Evolutionary conservation across 2,888 invertebrate species (phyloP).

Genomic region (Eilema griseolum): DNA sequence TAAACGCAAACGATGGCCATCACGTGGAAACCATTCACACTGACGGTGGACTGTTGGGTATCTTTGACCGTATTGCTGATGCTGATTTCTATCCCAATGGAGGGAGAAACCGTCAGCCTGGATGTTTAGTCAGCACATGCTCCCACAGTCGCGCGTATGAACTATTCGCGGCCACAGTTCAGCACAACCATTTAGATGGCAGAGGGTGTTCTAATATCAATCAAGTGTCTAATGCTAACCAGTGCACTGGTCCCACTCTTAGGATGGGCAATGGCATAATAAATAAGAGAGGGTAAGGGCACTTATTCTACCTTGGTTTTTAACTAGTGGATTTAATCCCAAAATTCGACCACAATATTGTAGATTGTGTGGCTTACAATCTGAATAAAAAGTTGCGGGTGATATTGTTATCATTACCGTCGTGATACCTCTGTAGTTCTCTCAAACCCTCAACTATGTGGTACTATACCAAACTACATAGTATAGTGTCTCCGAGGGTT

Average conservation of each 20-base stretch:
- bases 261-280: constrained; percentile 64
- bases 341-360: too few relatives aligned
- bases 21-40: constrained; percentile 81
- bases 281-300: constrained; percentile 20
- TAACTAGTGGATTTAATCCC: too few relatives aligned
- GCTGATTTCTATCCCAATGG: constrained; percentile 77
- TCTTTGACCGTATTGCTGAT: constrained; percentile 63
- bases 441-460: too few relatives aligned
- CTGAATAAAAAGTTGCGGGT: too few relatives aligned
- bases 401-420: too few relatives aligned
- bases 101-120: constrained; percentile 68
- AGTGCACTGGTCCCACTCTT: constrained; percentile 54
- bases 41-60: constrained; percentile 64
- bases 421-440: too few relatives aligned
- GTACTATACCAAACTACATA: too few relatives aligned
- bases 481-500: too few relatives aligned
- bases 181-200: constrained; percentile 62
- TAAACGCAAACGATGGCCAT: constrained; percentile 62
- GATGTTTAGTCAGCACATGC: constrained; percentile 66
- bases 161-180: constrained; percentile 70
- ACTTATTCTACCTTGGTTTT: background rate
- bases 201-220: constrained; percentile 56
- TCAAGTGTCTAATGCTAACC: constrained; percentile 18
- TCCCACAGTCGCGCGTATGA: constrained; percentile 68
- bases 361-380: too few relatives aligned